Evolutionary conservation across 2,113 vertebrate genomes (phyloP).

Genomic region (Antechinus stuartii): DNA sequence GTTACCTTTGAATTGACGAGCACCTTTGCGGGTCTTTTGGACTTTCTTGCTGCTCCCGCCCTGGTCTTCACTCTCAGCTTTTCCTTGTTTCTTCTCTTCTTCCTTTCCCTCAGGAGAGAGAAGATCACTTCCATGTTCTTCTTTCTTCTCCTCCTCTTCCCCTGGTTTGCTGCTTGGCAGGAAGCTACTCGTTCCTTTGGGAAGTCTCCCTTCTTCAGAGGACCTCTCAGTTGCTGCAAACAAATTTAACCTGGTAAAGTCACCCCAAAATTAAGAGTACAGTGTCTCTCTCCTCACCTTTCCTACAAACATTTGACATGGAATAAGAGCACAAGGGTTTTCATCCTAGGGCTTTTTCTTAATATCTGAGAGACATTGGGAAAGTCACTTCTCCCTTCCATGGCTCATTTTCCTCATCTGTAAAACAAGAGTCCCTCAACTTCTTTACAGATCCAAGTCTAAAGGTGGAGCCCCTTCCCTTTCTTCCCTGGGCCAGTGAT

Average conservation of each 20-base stretch:
- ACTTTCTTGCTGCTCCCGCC: constrained; percentile 47
- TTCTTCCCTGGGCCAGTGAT: neutral
- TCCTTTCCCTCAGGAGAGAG: constrained; percentile 47
- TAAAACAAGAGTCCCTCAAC: neutral
- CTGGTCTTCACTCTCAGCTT: constrained; percentile 56
- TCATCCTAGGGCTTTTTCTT: neutral
- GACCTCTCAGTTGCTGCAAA: constrained; percentile 52
- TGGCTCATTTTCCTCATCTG: neutral
- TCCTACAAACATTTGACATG: neutral
- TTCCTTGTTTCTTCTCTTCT: constrained; percentile 68
- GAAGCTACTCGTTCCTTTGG: constrained; percentile 34
- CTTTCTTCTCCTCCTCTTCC: constrained; percentile 52
- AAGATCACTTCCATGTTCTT: neutral
- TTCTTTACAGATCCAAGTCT: neutral
- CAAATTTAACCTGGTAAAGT: constrained; percentile 49
- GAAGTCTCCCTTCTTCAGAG: constrained; percentile 55
- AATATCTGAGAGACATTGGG: neutral
- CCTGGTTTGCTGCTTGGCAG: constrained; percentile 61
- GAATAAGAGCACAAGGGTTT: neutral
- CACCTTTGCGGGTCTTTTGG: constrained; percentile 42
- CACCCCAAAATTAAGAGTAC: neutral
- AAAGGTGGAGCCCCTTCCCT: neutral
- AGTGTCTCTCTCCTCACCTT: neutral
- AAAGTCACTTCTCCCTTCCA: neutral
- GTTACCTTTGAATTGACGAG: constrained; percentile 80